Evolutionary conservation across 2,888 invertebrate species (phyloP).

Genomic region (Drosophila diplacantha): DNA sequence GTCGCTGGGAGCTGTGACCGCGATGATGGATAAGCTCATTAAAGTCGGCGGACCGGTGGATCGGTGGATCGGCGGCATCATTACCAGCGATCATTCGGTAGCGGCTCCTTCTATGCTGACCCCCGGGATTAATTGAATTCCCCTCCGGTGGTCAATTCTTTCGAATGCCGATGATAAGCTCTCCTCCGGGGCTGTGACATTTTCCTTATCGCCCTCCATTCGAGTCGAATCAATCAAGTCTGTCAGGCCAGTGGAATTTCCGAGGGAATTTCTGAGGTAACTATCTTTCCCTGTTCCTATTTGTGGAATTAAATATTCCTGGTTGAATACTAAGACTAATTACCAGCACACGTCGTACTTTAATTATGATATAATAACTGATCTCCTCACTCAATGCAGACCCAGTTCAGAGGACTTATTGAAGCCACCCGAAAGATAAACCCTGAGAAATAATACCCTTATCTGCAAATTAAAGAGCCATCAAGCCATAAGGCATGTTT

Average conservation of each 20-base stretch:
- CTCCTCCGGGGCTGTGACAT: conserved; percentile 23
- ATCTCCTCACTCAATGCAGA: neutral
- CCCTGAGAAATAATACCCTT: neutral
- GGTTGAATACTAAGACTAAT: neutral
- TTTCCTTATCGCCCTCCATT: conserved; percentile 32
- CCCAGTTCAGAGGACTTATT: neutral
- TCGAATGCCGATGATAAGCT: conserved; percentile 17
- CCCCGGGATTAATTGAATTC: conserved; percentile 62
- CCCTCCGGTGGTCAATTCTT: conserved; percentile 51
- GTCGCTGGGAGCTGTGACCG: conserved; percentile 41
- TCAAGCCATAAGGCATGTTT: conserved; percentile 12
- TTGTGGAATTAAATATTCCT: too few species aligned
- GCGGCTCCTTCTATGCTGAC: conserved; percentile 60
- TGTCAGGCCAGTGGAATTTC: conserved; percentile 15
- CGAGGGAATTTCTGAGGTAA: neutral
- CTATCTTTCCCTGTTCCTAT: neutral
- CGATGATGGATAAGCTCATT: conserved; percentile 70
- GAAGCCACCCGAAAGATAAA: neutral
- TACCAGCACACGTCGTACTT: too few species aligned
- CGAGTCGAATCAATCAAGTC: conserved; percentile 37
- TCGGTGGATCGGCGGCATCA: conserved; percentile 11
- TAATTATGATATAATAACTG: too few species aligned
- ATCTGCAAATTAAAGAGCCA: neutral
- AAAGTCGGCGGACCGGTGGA: conserved; percentile 38
- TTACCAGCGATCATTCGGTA: conserved; percentile 56